Evolutionary conservation across 2,797 vertebrate genomes (phyloP).

Genomic region (Pseudochromis fuscus): DNA sequence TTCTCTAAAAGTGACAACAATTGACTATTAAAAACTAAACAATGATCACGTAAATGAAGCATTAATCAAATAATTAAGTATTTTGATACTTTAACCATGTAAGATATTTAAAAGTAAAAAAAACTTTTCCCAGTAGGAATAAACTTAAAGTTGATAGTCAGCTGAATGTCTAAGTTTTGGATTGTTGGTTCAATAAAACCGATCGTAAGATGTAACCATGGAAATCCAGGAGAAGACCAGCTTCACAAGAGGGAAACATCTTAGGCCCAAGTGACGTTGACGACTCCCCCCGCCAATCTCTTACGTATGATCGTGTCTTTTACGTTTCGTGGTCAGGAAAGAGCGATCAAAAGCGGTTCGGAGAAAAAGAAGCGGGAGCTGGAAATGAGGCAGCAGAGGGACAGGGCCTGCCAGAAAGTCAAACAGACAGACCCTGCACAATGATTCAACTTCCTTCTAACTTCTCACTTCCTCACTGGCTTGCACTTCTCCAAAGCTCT

Average conservation of each 20-base stretch:
- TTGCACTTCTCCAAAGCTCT: slow-evolving; percentile 64
- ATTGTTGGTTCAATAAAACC: too few relatives aligned
- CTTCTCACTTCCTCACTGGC: slow-evolving; percentile 82
- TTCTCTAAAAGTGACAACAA: background rate
- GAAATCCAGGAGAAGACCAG: too few relatives aligned
- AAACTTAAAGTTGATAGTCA: too few relatives aligned
- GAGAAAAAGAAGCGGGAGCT: slow-evolving; percentile 34
- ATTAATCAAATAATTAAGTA: too few relatives aligned
- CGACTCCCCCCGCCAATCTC: slow-evolving; percentile 5
- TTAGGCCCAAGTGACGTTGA: slow-evolving; percentile 8
- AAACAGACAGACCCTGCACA: slow-evolving; percentile 69
- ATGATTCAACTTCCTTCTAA: slow-evolving; percentile 84
- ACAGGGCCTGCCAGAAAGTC: slow-evolving; percentile 58
- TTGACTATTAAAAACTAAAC: background rate
- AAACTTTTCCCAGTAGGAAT: too few relatives aligned
- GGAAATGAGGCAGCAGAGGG: slow-evolving; percentile 28
- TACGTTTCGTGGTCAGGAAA: slow-evolving; percentile 12
- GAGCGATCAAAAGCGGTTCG: background rate
- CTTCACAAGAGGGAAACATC: slow-evolving; percentile 23
- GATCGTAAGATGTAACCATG: too few relatives aligned
- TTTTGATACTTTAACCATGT: too few relatives aligned
- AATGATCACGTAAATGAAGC: too few relatives aligned
- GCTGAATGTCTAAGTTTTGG: too few relatives aligned
- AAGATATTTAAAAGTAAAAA: too few relatives aligned
- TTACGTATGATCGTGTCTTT: slow-evolving; percentile 33